phyloP scores from a whole-genome alignment of 2,113 vertebrate species.

The Sprattus sprattus region DNA sequence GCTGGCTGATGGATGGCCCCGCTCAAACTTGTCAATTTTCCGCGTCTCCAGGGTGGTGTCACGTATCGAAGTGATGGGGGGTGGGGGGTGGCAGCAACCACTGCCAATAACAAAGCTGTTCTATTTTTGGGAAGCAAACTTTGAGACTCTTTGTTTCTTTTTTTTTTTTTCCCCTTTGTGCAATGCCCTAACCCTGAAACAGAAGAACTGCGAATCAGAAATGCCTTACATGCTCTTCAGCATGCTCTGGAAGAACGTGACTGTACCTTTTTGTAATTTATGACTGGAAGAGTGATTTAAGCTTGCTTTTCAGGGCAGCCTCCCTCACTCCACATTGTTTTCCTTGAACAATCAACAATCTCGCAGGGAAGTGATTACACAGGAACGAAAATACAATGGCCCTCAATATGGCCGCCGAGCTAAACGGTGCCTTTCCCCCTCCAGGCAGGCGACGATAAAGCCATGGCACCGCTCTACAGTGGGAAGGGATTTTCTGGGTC shows the following conservation, averaged over 20 bases:
- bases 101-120: constrained; percentile 24
- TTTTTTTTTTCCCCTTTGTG: not conserved
- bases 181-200: not conserved
- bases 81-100: not conserved
- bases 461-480: constrained; percentile 36
- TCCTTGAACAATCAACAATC: constrained; percentile 51
- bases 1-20: constrained; percentile 28
- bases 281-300: constrained; percentile 45
- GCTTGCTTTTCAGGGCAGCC: constrained; percentile 40
- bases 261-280: constrained; percentile 33
- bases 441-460: constrained; percentile 35
- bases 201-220: not conserved
- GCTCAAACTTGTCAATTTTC: constrained; percentile 8
- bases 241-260: not conserved
- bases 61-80: not conserved
- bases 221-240: not conserved
- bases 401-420: constrained; percentile 36
- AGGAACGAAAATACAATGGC: constrained; percentile 54
- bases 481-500: constrained; percentile 35
- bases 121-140: not conserved
- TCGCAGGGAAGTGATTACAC: constrained; percentile 51
- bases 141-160: not conserved
- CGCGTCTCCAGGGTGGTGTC: not conserved
- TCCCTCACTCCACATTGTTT: constrained; percentile 42
- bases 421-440: not conserved